Base-by-base conservation (phyloP, 2,888 invertebrate genomes). In the Pteria penguin region DNA sequence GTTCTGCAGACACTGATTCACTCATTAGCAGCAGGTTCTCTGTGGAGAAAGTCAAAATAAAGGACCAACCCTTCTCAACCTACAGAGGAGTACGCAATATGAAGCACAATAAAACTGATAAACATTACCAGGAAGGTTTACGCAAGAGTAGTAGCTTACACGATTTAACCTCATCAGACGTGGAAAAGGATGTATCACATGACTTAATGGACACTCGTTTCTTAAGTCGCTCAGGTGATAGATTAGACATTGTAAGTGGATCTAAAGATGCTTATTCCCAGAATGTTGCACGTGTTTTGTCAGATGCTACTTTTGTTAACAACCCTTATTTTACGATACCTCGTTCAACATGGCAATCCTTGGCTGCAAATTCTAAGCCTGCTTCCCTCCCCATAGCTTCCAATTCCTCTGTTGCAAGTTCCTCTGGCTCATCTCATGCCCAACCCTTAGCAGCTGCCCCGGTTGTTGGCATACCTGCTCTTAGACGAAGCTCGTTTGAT, bases 101-200 rank as follows among this genome's bases (percentile, higher is more conserved):
- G 80, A 91, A 91, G 78, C 91, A 91, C 79, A 45, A 45, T 45
- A 87, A 87, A 72, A 85, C 87, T 72, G 90, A 91, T 75, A 87
- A 87, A 61, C 83, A 86, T 58, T 85, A 89, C 74, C 86, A 87
- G 72, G 91, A 91, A 36, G 89, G 88, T 4, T 80, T 91, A 45
- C 81, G 89, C 27, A 91, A 91, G 76, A 90, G 90, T 75, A 90
- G 86, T 80, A 91, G 91, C 73, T 77, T 91, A 63, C 88, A 90
- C 74, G 91, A 91, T 70, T 71, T 91, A 57, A 82, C 87, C 24
- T 79, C 86, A 4, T 79, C 84, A 31, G 83, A 83, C 27, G 60
- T 79, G 26, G 72, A 68, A 22, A 70, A 76, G 63, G 82, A 80
- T 18, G 79, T 82, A 45, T 52, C 79, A 8, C 72, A 80, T 8